Evolutionary conservation across 1,140 invertebrate genomes (phyloP).

Genomic region (Eufriesea mexicana): DNA sequence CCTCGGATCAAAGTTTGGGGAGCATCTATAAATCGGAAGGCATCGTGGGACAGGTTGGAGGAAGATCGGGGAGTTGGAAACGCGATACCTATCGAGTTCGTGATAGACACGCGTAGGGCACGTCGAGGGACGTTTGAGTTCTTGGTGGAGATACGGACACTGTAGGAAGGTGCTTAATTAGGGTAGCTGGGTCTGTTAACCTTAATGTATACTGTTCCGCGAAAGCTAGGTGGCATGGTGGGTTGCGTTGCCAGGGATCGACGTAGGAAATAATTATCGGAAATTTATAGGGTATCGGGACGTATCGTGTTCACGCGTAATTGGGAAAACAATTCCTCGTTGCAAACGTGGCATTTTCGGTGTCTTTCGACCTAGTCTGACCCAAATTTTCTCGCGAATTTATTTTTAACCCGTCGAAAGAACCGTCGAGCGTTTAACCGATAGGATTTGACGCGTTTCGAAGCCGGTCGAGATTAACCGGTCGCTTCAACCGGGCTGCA

Average conservation of each 20-base stretch:
- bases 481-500: neutral
- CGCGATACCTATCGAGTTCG: neutral
- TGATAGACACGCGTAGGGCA: neutral
- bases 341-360: too few relatives aligned
- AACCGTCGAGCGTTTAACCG: neutral
- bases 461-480: neutral
- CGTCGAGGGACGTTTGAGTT: neutral
- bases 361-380: too few relatives aligned
- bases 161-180: neutral
- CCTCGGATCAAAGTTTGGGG: neutral
- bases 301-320: too few relatives aligned
- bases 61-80: slow-evolving; percentile 2
- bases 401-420: neutral
- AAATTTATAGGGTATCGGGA: too few relatives aligned
- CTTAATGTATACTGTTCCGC: neutral
- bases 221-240: neutral
- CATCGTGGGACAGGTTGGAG: neutral
- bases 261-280: too few relatives aligned
- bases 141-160: neutral
- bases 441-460: neutral
- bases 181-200: neutral
- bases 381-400: too few relatives aligned
- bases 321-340: too few relatives aligned
- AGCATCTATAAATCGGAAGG: neutral
- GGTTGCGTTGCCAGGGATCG: too few relatives aligned